phyloP scores from a whole-genome alignment of 2,888 invertebrate genomes.

The Agrotis clavis region DNA sequence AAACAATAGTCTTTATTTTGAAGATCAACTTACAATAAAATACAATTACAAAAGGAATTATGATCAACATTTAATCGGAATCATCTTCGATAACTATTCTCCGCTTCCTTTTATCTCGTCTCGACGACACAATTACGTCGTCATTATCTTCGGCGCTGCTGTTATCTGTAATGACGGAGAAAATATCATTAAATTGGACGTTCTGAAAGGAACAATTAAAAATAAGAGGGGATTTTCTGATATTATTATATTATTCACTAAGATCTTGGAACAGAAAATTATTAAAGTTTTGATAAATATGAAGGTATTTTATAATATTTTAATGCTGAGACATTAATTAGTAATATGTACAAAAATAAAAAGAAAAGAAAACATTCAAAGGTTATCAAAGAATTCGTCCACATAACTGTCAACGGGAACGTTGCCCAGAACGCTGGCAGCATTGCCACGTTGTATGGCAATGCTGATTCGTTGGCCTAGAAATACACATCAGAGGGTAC shows the following conservation, averaged over 20 bases:
- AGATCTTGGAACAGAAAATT: too few relatives aligned
- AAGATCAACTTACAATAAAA: slow-evolving; percentile 56
- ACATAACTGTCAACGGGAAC: too few relatives aligned
- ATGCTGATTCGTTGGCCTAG: too few relatives aligned
- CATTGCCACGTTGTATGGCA: too few relatives aligned
- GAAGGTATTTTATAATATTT: not conserved
- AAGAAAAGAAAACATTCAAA: too few relatives aligned
- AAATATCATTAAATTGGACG: slow-evolving; percentile 26
- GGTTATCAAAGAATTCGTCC: too few relatives aligned
- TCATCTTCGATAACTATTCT: slow-evolving; percentile 85
- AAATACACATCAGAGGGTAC: too few relatives aligned
- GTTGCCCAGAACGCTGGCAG: too few relatives aligned
- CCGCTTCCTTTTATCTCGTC: slow-evolving; percentile 79
- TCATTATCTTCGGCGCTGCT: slow-evolving; percentile 79
- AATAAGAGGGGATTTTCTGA: slow-evolving; percentile 6
- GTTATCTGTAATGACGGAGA: slow-evolving; percentile 72
- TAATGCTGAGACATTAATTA: not conserved
- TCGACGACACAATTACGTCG: slow-evolving; percentile 75
- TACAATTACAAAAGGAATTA: slow-evolving; percentile 34
- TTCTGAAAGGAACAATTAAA: slow-evolving; percentile 34
- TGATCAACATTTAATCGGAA: slow-evolving; percentile 76
- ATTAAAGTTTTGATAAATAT: not conserved
- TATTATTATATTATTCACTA: not conserved
- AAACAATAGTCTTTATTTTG: slow-evolving; percentile 43
- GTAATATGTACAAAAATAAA: too few relatives aligned